phyloP scores from a whole-genome alignment of 2,113 vertebrate species.

The Pomatorhinus ruficollis region DNA sequence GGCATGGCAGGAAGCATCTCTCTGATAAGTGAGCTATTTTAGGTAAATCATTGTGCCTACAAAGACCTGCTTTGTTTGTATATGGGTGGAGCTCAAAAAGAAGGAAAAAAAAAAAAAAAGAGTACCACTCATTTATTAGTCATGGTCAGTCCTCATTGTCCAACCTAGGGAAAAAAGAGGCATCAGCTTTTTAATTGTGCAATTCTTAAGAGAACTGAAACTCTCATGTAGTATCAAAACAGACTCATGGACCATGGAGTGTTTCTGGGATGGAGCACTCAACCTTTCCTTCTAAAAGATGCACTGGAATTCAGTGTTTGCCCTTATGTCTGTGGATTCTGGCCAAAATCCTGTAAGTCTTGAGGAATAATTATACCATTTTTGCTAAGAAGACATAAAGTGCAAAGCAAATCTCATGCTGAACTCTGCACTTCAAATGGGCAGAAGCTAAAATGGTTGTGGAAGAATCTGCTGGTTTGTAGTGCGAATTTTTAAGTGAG shows the following conservation, averaged over 20 bases:
- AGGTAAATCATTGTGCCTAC: neutral
- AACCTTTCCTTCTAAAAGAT: neutral
- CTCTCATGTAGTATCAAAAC: neutral
- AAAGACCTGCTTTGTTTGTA: neutral
- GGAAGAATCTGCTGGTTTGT: neutral
- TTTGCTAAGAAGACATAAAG: neutral
- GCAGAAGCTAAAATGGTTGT: neutral
- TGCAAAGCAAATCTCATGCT: neutral
- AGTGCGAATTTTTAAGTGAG: neutral
- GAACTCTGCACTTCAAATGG: neutral
- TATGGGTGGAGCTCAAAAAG: neutral
- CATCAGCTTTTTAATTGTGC: neutral
- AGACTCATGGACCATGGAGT: neutral
- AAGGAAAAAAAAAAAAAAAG: neutral
- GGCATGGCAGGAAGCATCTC: constrained; percentile 2
- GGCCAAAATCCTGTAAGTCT: neutral
- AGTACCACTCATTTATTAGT: neutral
- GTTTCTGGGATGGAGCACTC: neutral
- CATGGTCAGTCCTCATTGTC: neutral
- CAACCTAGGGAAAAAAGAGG: neutral
- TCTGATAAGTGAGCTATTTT: constrained; percentile 55
- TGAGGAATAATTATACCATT: neutral
- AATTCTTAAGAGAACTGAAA: neutral
- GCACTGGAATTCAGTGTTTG: neutral
- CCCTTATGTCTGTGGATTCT: neutral